Evolutionary conservation across 2,888 invertebrate genomes (phyloP), one percentile per base, ranked within the genome.

Genomic region (Aplocera efformata): DNA sequence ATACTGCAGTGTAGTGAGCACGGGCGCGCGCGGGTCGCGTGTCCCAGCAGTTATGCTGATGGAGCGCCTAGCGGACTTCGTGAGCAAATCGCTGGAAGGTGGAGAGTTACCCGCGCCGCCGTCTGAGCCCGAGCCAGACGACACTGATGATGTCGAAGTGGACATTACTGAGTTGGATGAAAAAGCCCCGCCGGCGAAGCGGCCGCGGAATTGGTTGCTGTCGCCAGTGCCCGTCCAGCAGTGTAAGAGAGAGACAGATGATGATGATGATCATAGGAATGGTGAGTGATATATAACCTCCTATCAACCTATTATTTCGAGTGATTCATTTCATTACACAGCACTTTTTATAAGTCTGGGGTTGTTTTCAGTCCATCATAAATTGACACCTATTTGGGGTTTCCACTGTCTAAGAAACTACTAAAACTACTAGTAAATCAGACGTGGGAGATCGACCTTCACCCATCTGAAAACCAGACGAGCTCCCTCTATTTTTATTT

Each of bases 61-160:
- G 96, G 96, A 96, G 89, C 94, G 96, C 90, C 91, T 96, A 80
- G 94, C 96, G 71, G 94, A 95, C 90, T 96, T 96, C 90, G 96
- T 96, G 72, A 94, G 94, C 67, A 95, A 95, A 86, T 95, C 95
- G 49, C 94, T 96, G 81, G 94, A 94, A 72, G 91, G 91, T 57
- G 72, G 90, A 77, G 85, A 84, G 59, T 79, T 79, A 42, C 86
- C 86, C 36, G 81, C 83, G 60, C 81, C 86, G 44, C 85, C 84
- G 50, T 81, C 84, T 33, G 85, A 71, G 80, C 90, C 85, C 43
- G 71, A 90, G 71, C 54, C 61, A 4, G 82, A 79, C 30, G 80
- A 79, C 39, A 63, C 71, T 0, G 79, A 80, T 26, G 86, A 84
- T 43, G 80, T 79, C 49, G 86, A 88, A 50, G 85, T 88, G 56